Percentiles rank a stretch among this genome's conserved stretches.
Conservation (phyloP, 2,888 invertebrate genomes). For the Apamea monoglypha region DNA sequence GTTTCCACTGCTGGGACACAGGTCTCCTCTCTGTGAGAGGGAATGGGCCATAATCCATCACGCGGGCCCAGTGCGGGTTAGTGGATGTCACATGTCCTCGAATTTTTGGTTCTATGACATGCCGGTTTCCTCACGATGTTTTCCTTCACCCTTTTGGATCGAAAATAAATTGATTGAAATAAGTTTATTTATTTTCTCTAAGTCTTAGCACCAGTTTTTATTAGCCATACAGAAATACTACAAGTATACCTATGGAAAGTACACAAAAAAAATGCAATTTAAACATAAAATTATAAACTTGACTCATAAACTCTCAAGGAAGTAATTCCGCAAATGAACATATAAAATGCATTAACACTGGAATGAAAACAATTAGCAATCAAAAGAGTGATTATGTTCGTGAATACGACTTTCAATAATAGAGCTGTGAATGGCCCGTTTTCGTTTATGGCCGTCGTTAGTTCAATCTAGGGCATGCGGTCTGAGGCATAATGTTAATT, state of each 20-base stretch:
- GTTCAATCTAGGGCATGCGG: conserved; percentile 42
- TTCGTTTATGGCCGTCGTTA: conserved; percentile 52
- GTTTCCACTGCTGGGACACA: too few relatives aligned
- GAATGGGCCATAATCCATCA: too few relatives aligned
- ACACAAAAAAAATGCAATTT: background rate
- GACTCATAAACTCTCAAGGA: conserved; percentile 16
- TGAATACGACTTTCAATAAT: conserved; percentile 53
- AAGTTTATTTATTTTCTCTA: background rate
- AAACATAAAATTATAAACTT: conserved; percentile 1
- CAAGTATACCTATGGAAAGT: background rate
- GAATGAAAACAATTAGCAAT: conserved; percentile 56
- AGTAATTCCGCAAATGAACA: conserved; percentile 29
- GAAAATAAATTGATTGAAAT: too few relatives aligned
- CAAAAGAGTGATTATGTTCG: conserved; percentile 47
- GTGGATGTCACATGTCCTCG: too few relatives aligned
- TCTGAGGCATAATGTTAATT: conserved; percentile 29
- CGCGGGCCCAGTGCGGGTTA: too few relatives aligned
- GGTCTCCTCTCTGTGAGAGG: too few relatives aligned
- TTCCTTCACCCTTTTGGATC: too few relatives aligned
- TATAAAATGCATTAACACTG: conserved; percentile 47
- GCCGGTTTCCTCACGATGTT: too few relatives aligned
- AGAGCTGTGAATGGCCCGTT: conserved; percentile 38
- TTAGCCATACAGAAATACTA: background rate
- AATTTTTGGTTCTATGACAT: too few relatives aligned
- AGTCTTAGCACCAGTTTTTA: background rate